Percentiles rank a stretch among this genome's conserved stretches.
These are phyloP conservation scores for Hydraecia micacea DNA, from an alignment of 2,888 invertebrate genomes.

Conservation along the genomic window DNA sequence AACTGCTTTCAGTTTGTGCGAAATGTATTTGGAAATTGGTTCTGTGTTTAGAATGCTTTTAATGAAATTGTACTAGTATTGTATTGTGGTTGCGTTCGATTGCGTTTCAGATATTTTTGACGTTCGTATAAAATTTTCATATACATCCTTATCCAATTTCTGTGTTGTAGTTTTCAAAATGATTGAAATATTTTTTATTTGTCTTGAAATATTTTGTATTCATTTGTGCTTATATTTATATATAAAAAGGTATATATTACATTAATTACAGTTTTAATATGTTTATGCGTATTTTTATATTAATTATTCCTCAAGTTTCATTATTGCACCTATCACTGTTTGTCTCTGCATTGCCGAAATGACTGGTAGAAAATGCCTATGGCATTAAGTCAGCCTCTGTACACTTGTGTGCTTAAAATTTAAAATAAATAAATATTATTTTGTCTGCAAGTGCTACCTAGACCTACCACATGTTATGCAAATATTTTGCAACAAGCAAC, in stretches of 20 bases:
- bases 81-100: constrained; percentile 24
- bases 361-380: too few species aligned
- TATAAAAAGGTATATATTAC: too few species aligned
- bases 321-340: too few species aligned
- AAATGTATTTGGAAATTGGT: constrained; percentile 48
- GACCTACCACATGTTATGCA: background rate
- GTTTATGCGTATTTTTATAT: too few species aligned
- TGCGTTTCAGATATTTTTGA: constrained; percentile 17
- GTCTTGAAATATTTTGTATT: background rate
- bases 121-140: background rate
- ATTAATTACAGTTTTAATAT: too few species aligned
- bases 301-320: too few species aligned
- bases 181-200: background rate
- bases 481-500: background rate
- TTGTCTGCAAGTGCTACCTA: background rate
- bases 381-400: too few species aligned
- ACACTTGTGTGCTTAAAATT: too few species aligned
- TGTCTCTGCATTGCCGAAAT: too few species aligned
- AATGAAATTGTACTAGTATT: constrained; percentile 52
- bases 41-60: constrained; percentile 46
- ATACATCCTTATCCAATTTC: constrained; percentile 14
- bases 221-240: too few species aligned
- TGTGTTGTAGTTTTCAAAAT: background rate
- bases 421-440: background rate
- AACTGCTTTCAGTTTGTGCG: constrained; percentile 45